Evolutionary conservation across 2,888 invertebrate species (phyloP).

Genomic region (Drosophila prolongata): DNA sequence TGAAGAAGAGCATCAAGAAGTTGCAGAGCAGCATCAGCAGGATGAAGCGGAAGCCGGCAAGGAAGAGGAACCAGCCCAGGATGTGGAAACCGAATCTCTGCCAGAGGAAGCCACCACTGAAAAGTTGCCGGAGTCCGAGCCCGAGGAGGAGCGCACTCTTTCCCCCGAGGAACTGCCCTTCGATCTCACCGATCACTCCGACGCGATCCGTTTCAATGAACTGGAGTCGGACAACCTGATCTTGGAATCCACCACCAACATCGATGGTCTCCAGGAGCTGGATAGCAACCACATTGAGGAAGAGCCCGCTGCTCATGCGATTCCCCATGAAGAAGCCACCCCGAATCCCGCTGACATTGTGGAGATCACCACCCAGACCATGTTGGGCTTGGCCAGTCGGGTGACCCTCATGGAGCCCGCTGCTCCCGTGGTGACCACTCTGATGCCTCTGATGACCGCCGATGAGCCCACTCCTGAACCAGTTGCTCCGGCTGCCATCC

Average conservation of each 20-base stretch:
- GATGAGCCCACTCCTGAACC: slow-evolving; percentile 73
- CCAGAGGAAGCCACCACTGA: slow-evolving; percentile 12
- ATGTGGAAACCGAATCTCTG: slow-evolving; percentile 8
- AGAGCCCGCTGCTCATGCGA: slow-evolving; percentile 12
- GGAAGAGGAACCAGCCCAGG: slow-evolving; percentile 58
- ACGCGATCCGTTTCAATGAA: slow-evolving; percentile 64
- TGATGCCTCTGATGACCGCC: slow-evolving; percentile 72
- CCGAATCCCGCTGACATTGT: slow-evolving; percentile 79
- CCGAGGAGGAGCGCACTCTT: slow-evolving; percentile 58
- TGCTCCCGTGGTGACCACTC: slow-evolving; percentile 80
- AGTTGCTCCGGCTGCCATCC: slow-evolving; percentile 3
- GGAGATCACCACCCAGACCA: slow-evolving; percentile 83
- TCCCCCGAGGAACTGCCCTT: slow-evolving; percentile 81
- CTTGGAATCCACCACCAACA: slow-evolving; percentile 79
- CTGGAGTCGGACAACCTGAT: slow-evolving; percentile 81
- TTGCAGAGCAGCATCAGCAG: slow-evolving; percentile 29
- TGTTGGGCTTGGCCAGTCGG: slow-evolving; percentile 83
- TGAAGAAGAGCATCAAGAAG: slow-evolving; percentile 31
- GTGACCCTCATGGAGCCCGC: slow-evolving; percentile 85
- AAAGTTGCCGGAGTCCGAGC: slow-evolving; percentile 1
- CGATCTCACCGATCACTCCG: slow-evolving; percentile 67
- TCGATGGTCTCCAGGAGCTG: slow-evolving; percentile 46
- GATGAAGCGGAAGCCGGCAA: slow-evolving; percentile 58
- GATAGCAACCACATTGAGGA: slow-evolving; percentile 54
- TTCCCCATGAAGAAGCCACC: slow-evolving; percentile 63